Percentiles rank a stretch among this genome's conserved stretches.
Conservation (phyloP, 2,113 vertebrate genomes). For the Lepidothrix coronata region DNA sequence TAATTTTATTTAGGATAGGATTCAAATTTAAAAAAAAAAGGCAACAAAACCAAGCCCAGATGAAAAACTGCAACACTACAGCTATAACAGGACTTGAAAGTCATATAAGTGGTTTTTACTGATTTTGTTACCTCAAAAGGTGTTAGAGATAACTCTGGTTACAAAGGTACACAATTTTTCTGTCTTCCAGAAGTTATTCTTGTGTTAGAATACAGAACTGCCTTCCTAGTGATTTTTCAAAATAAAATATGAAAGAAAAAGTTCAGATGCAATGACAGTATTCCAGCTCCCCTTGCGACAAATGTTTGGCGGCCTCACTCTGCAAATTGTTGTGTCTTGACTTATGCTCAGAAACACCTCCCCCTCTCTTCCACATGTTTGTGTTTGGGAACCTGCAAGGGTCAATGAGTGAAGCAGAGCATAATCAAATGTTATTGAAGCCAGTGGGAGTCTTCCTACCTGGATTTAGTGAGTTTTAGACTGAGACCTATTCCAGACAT, state of each 20-base stretch:
- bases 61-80: neutral
- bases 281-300: neutral
- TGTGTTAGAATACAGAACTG: neutral
- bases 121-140: neutral
- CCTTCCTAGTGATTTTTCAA: neutral
- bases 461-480: neutral
- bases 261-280: neutral
- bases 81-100: neutral
- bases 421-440: neutral
- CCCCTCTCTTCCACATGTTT: neutral
- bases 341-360: accelerated
- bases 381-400: neutral
- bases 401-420: neutral
- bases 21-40: neutral
- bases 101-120: neutral
- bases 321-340: neutral
- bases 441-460: neutral
- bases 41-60: neutral
- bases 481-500: neutral
- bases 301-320: neutral
- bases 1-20: neutral
- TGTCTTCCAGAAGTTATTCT: neutral
- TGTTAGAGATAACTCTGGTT: neutral
- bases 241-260: neutral
- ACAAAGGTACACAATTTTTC: neutral